phyloP scores from a whole-genome alignment of 2,113 vertebrate genomes.

The Myiopsitta monachus region DNA sequence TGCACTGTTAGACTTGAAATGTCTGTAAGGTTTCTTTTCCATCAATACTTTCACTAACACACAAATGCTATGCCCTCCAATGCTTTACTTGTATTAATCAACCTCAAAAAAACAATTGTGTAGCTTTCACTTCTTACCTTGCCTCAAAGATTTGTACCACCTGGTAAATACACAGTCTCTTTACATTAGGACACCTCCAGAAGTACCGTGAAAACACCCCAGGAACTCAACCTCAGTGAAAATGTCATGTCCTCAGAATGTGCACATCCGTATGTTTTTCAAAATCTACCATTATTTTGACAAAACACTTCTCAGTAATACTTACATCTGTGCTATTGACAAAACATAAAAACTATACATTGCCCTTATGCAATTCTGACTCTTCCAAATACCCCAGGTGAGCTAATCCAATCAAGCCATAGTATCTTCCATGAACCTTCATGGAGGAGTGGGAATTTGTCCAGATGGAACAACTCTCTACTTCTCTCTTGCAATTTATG shows the following conservation, averaged over 20 bases:
- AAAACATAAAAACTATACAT: neutral
- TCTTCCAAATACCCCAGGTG: neutral
- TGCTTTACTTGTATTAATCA: neutral
- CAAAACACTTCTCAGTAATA: neutral
- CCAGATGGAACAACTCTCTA: neutral
- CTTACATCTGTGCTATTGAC: neutral
- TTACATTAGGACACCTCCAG: neutral
- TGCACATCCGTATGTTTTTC: neutral
- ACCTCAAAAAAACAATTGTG: neutral
- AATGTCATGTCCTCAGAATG: fast-evolving
- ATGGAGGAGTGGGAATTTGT: neutral
- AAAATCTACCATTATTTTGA: neutral
- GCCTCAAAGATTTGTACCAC: neutral
- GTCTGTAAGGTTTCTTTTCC: neutral
- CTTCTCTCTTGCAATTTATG: neutral
- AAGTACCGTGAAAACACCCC: neutral
- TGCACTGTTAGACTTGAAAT: neutral
- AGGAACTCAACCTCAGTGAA: neutral
- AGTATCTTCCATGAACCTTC: neutral
- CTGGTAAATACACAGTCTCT: neutral
- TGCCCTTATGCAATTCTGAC: neutral
- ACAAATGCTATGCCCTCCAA: neutral
- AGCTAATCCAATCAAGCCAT: neutral
- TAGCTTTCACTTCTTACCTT: neutral
- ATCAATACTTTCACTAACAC: neutral